Evolutionary conservation across 2,113 vertebrate species (phyloP).

Genomic region (Delphinapterus leucas): DNA sequence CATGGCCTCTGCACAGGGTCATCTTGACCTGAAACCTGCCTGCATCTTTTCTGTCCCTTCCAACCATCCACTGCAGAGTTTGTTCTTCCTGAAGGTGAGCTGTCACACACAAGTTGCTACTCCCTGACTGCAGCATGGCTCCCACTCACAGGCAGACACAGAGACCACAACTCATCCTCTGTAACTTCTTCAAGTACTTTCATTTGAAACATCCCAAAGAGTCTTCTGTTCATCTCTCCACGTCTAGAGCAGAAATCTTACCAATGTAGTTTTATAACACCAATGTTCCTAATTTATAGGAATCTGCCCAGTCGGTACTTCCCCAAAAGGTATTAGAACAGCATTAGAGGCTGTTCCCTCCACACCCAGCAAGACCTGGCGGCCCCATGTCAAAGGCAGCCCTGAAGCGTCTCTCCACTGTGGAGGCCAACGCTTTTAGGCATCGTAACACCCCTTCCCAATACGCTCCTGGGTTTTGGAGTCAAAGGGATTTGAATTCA

Average conservation of each 20-base stretch:
- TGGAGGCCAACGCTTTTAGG: background rate
- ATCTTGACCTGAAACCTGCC: background rate
- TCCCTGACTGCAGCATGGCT: fast-evolving
- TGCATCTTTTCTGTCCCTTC: background rate
- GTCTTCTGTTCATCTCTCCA: background rate
- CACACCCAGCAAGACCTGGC: background rate
- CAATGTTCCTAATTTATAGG: background rate
- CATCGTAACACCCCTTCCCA: background rate
- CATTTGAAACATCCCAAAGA: background rate
- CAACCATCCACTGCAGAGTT: background rate
- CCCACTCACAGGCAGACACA: background rate
- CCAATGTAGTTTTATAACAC: background rate
- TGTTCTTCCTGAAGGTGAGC: background rate
- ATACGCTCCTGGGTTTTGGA: background rate
- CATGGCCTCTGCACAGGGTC: fast-evolving
- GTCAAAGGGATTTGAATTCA: background rate
- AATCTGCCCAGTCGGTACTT: background rate
- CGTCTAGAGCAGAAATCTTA: background rate
- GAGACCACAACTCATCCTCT: too few relatives aligned
- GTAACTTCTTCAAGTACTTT: background rate
- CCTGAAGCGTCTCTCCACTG: background rate
- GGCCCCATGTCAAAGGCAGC: background rate
- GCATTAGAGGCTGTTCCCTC: background rate
- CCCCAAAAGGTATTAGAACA: background rate
- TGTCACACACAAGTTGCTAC: fast-evolving